A percentile compares a stretch with the other conserved stretches of the same genome.
These are phyloP conservation scores for Euglossa dilemma DNA, from an alignment of 1,140 invertebrate species.

Conservation along the genomic window DNA sequence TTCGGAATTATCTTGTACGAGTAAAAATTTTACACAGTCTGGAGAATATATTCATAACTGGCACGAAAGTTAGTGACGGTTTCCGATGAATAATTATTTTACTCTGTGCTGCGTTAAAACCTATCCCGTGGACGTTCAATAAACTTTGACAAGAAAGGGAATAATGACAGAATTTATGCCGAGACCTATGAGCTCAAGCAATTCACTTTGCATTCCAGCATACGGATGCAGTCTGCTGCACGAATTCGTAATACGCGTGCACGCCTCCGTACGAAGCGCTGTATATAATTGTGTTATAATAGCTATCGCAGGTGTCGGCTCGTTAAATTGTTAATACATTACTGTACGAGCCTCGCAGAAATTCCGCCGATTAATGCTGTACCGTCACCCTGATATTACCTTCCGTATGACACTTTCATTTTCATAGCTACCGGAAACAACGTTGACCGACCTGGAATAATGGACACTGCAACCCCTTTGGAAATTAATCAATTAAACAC, in stretches of 20 bases:
- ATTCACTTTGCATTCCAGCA: neutral
- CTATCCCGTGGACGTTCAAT: neutral
- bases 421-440: conserved; percentile 2
- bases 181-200: conserved; percentile 20
- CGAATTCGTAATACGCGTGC: conserved; percentile 14
- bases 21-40: neutral
- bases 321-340: conserved; percentile 78
- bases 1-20: too few species aligned
- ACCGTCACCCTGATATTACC: conserved; percentile 11
- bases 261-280: conserved; percentile 21
- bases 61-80: neutral
- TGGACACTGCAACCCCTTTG: too few species aligned
- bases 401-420: neutral
- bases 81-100: neutral
- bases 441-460: neutral
- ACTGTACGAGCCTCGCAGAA: conserved; percentile 59
- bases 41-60: neutral
- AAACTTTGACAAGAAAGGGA: conserved; percentile 35
- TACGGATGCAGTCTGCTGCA: conserved; percentile 32
- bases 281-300: conserved; percentile 78
- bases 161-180: conserved; percentile 28
- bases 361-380: conserved; percentile 65
- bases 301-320: conserved; percentile 75
- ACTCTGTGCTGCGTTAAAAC: neutral
- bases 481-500: neutral